Conservation (phyloP, 2,797 vertebrate genomes). For the Discoglossus pictus region DNA sequence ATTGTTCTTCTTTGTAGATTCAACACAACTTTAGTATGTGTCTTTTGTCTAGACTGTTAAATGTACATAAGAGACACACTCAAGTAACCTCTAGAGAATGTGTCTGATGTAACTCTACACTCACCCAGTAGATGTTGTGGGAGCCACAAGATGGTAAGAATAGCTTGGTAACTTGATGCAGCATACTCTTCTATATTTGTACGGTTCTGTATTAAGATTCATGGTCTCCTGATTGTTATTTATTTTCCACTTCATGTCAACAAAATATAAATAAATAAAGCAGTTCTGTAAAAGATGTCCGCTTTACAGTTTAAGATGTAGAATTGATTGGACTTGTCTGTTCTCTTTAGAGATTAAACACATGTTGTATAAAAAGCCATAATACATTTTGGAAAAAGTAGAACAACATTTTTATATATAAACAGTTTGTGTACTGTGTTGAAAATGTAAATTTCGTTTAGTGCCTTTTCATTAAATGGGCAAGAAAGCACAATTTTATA, state of each 20-base stretch:
- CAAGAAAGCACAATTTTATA: too few species aligned
- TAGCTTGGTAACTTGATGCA: slow-evolving; percentile 20
- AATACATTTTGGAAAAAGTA: too few species aligned
- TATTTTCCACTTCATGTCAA: background rate
- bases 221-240: background rate
- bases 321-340: too few species aligned
- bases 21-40: slow-evolving; percentile 14
- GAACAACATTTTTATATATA: too few species aligned
- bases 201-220: background rate
- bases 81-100: slow-evolving; percentile 22
- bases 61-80: slow-evolving; percentile 36
- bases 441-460: too few species aligned
- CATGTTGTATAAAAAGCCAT: too few species aligned
- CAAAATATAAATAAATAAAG: background rate
- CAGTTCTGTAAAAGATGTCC: background rate
- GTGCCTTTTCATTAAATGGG: too few species aligned
- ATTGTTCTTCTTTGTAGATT: slow-evolving; percentile 5
- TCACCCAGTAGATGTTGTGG: slow-evolving; percentile 15
- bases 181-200: background rate
- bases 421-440: too few species aligned
- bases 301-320: too few species aligned
- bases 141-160: slow-evolving; percentile 47
- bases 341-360: too few species aligned
- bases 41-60: slow-evolving; percentile 36
- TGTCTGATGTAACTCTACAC: slow-evolving; percentile 33